phyloP scores from a whole-genome alignment of 2,113 vertebrate species.

The Chiloscyllium plagiosum region DNA sequence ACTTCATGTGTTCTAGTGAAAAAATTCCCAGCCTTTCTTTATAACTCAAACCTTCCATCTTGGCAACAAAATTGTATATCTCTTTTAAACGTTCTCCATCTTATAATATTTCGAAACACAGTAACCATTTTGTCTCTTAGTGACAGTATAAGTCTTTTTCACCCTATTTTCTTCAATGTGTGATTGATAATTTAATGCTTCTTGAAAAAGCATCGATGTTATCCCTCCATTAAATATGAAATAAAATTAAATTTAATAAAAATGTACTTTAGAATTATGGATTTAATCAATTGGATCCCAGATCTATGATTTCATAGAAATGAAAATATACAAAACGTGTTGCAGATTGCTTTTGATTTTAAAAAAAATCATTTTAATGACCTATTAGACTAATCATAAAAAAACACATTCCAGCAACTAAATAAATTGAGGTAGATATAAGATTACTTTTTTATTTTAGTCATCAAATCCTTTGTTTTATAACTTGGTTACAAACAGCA shows the following conservation, averaged over 20 bases:
- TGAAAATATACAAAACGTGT: background rate
- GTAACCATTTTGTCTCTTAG: background rate
- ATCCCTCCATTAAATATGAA: background rate
- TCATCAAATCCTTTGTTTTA: background rate
- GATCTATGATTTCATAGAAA: background rate
- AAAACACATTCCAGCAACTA: background rate
- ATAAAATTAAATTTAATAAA: background rate
- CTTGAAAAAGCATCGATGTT: background rate
- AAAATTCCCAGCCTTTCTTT: too few relatives aligned
- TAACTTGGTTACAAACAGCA: background rate
- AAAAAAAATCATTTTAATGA: background rate
- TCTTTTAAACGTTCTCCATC: too few relatives aligned
- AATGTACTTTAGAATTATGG: background rate
- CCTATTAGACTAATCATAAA: background rate
- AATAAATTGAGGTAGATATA: background rate
- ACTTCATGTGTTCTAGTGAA: too few relatives aligned
- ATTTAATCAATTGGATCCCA: background rate
- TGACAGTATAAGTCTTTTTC: background rate
- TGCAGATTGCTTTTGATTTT: background rate
- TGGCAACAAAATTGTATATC: too few relatives aligned
- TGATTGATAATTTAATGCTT: background rate
- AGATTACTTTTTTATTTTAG: background rate
- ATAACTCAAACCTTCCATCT: too few relatives aligned
- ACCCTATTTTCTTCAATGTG: background rate
- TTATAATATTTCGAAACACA: background rate